Percentiles rank a stretch among this genome's conserved stretches.
phyloP scores from a whole-genome alignment of 1,140 invertebrate genomes.

The Popillia japonica region DNA sequence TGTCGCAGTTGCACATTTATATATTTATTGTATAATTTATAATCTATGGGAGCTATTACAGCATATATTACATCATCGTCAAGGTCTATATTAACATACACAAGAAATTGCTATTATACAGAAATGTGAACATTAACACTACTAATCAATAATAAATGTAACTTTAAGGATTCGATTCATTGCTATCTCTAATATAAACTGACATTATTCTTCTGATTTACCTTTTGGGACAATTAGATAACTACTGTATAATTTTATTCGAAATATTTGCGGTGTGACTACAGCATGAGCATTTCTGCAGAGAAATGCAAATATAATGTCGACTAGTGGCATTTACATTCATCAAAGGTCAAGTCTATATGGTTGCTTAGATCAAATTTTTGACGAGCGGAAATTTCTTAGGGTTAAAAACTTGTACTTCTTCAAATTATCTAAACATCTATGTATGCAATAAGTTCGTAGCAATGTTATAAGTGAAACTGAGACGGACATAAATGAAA shows the following conservation, averaged over 20 bases:
- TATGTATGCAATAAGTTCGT: not conserved
- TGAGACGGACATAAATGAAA: not conserved
- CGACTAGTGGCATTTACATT: slow-evolving; percentile 53
- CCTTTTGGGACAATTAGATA: not conserved
- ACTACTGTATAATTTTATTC: not conserved
- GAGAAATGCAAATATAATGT: slow-evolving; percentile 46
- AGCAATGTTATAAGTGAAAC: not conserved
- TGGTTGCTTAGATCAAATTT: slow-evolving; percentile 42
- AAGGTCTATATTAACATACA: slow-evolving; percentile 14
- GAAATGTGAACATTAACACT: not conserved
- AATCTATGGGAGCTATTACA: slow-evolving; percentile 2
- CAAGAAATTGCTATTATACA: not conserved
- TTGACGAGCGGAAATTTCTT: not conserved
- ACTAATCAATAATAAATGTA: not conserved
- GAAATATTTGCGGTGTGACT: not conserved
- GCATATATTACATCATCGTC: slow-evolving; percentile 23
- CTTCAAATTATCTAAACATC: not conserved
- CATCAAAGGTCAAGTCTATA: slow-evolving; percentile 48
- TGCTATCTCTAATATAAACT: too few relatives aligned
- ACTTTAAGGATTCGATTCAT: not conserved
- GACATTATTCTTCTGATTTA: not conserved
- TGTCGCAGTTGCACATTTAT: not conserved
- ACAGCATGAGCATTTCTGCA: not conserved
- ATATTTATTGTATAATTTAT: not conserved
- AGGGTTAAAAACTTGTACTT: not conserved